Conservation (phyloP, 1,140 invertebrate genomes). For the Drosophila insularis region DNA sequence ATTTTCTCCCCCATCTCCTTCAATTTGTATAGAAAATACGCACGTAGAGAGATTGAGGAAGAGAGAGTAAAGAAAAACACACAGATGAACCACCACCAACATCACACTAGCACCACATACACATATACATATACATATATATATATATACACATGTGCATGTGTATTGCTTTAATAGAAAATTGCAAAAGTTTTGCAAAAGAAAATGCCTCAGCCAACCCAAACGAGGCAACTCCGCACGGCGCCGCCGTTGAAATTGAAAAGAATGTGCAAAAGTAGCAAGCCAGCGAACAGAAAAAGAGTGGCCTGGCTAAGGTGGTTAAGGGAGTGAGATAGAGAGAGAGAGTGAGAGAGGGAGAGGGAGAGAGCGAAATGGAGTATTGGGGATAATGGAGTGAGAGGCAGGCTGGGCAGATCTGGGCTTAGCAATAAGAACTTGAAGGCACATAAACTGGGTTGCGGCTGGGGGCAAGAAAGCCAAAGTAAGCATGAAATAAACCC, state of each 20-base stretch:
- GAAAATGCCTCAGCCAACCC: constrained; percentile 76
- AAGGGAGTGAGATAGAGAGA: constrained; percentile 6
- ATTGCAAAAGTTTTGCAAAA: constrained; percentile 80
- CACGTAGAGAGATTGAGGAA: constrained; percentile 4
- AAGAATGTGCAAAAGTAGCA: constrained; percentile 81
- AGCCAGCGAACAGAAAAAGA: constrained; percentile 37
- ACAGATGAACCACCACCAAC: constrained; percentile 50
- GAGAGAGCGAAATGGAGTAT: neutral
- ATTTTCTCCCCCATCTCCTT: constrained; percentile 50
- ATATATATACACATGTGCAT: constrained; percentile 38
- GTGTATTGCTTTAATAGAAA: constrained; percentile 81
- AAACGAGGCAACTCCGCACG: constrained; percentile 38
- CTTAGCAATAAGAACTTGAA: constrained; percentile 25
- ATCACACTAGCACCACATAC: constrained; percentile 18
- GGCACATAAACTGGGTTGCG: constrained; percentile 22
- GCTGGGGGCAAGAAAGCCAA: constrained; percentile 63
- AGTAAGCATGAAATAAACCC: constrained; percentile 80
- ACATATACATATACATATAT: constrained; percentile 7
- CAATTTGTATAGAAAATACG: constrained; percentile 62
- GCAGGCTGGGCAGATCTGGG: constrained; percentile 30
- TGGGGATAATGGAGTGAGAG: constrained; percentile 6
- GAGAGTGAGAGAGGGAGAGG: neutral
- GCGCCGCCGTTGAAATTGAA: constrained; percentile 66
- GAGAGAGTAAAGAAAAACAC: constrained; percentile 32
- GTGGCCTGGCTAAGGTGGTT: neutral